Percentiles rank a stretch among this genome's conserved stretches.
Conservation (phyloP, 1,140 invertebrate species). For the Drosophila burlai region DNA sequence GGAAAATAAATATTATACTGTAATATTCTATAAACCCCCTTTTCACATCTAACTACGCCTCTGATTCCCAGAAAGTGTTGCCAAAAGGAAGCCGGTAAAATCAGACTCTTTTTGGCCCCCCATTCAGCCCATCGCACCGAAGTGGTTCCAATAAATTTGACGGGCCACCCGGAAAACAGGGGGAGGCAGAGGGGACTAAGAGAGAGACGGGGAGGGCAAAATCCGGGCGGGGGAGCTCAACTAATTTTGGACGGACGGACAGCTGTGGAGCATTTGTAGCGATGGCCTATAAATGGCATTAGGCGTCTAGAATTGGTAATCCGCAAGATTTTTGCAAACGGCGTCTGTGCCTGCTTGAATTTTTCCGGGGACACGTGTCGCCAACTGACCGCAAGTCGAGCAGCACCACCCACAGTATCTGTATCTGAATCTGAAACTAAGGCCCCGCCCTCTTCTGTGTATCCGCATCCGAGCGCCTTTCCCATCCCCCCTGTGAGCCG, state of each 20-base stretch:
- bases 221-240: constrained; percentile 53
- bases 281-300: constrained; percentile 82
- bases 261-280: constrained; percentile 80
- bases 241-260: constrained; percentile 62
- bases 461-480: neutral
- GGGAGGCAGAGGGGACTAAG: neutral
- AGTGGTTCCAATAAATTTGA: constrained; percentile 74
- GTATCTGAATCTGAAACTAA: constrained; percentile 13
- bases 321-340: constrained; percentile 78
- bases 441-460: neutral
- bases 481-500: constrained; percentile 17
- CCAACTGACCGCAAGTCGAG: constrained; percentile 70
- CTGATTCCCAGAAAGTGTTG: constrained; percentile 26
- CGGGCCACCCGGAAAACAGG: constrained; percentile 29
- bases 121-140: constrained; percentile 25
- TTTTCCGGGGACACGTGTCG: constrained; percentile 61
- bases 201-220: neutral
- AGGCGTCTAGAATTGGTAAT: constrained; percentile 84
- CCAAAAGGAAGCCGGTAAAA: constrained; percentile 52
- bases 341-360: constrained; percentile 36
- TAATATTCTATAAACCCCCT: neutral
- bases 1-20: neutral
- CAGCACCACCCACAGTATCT: constrained; percentile 36
- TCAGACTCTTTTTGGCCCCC: constrained; percentile 39
- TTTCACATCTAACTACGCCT: neutral